Percentiles rank a stretch among this genome's conserved stretches.
Conservation (phyloP, 2,888 invertebrate genomes). For the Perizoma flavofasciatum region DNA sequence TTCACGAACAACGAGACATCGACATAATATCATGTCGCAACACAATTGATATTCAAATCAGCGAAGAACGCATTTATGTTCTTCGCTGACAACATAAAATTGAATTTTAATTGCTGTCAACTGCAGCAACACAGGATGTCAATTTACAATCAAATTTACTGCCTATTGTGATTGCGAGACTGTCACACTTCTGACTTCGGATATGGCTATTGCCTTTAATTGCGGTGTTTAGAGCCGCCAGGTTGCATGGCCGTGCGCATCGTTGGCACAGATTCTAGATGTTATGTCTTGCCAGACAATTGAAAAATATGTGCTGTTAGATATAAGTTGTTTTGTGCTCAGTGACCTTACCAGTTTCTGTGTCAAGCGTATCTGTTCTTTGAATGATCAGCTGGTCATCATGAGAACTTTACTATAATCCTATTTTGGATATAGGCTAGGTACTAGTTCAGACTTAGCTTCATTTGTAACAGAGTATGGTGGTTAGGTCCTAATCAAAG, state of each 20-base stretch:
- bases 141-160: slow-evolving; percentile 26
- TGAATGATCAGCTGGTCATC: too few relatives aligned
- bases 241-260: slow-evolving; percentile 25
- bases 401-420: too few relatives aligned
- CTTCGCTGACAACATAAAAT: slow-evolving; percentile 18
- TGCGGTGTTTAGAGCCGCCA: slow-evolving; percentile 46
- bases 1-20: too few relatives aligned
- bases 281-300: slow-evolving; percentile 17
- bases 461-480: too few relatives aligned
- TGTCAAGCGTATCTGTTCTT: too few relatives aligned
- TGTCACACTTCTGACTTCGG: slow-evolving; percentile 46
- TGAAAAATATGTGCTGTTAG: background rate
- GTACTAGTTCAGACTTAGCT: too few relatives aligned
- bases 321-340: too few relatives aligned
- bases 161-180: slow-evolving; percentile 43
- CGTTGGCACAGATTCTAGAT: slow-evolving; percentile 21
- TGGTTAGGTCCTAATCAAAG: too few relatives aligned
- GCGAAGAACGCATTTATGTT: too few relatives aligned
- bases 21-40: too few relatives aligned
- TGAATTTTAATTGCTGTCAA: slow-evolving; percentile 27
- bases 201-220: slow-evolving; percentile 51
- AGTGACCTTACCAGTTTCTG: slow-evolving; percentile 1
- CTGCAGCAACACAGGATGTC: slow-evolving; percentile 21
- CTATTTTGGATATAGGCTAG: too few relatives aligned
- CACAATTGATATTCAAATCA: too few relatives aligned